Evolutionary conservation across 2,888 invertebrate genomes (phyloP), one percentile per base, ranked within the genome.

Genomic region (Dinocampus coccinellae): DNA sequence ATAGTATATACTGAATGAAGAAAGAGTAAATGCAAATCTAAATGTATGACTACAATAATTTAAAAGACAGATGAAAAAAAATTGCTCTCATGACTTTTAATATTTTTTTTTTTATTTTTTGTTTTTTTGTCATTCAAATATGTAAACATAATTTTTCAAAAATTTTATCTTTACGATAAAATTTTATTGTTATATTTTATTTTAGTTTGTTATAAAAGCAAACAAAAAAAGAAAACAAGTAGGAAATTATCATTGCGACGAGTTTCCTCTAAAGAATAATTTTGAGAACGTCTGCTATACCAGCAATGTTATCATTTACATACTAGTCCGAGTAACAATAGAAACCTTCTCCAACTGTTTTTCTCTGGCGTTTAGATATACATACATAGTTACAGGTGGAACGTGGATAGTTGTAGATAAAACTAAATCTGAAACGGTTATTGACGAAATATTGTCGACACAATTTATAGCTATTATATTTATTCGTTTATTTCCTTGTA

Each of bases 351-450:
- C 24, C 33, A 13, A 16, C 33, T 13, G 16, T 16, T 29, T 29
- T 29, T 33, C 33, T 20, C 10, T 34, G 16, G 24, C n/a, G 6
- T 16, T 34, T 29, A 6, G 16, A 4, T 47, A n/a, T 33, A 20
- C 10, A 34, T 1, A 29, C 58, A 20, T 6, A 3, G 33, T n/a
- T 10, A 16, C 58, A 58, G 58, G 58, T 58, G 58, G 34, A 29
- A 34, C 58, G 58, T 58, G 58, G 58, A n/a, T 24, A 26, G 33
- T 29, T 33, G 33, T 33, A 58, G 58, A 58, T 33, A 58, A 58
- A 58, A 58, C 29, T 16, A n/a, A 33, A 29, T 33, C 10, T 29
- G 16, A 34, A 34, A 33, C 34, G 16, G 10, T 6, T 10, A 13
- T 10, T 16, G 33, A 34, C 20, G 33, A 58, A 58, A 24, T 33